A percentile compares a stretch with the other conserved stretches of the same genome.
Conservation (phyloP, 2,797 vertebrate genomes). For the Pyrocephalus nanus region DNA sequence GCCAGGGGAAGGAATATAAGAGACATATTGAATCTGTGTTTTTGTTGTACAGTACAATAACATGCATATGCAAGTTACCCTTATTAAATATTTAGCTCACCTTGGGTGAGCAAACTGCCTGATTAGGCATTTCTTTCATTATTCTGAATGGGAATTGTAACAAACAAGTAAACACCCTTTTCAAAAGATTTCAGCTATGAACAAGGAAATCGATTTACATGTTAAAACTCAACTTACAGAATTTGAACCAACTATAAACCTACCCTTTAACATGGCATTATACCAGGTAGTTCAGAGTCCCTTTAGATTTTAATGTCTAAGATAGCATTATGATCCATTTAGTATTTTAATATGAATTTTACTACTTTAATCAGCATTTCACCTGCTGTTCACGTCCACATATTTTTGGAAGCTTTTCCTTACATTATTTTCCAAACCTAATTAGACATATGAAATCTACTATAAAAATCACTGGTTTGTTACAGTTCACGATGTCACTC, state of each 20-base stretch:
- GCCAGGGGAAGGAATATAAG: background rate
- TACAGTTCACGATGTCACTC: background rate
- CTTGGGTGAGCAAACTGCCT: background rate
- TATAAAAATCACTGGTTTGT: background rate
- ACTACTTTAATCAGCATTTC: constrained; percentile 19
- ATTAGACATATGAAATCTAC: background rate
- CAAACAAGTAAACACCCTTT: background rate
- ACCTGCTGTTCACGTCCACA: constrained; percentile 19
- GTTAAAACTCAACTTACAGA: background rate
- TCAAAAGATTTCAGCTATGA: background rate
- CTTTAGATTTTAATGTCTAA: background rate
- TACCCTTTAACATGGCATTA: background rate
- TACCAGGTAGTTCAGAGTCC: background rate
- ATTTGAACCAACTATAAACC: background rate
- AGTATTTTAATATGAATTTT: background rate
- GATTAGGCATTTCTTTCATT: background rate
- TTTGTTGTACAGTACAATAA: background rate
- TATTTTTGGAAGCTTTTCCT: background rate
- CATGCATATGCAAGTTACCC: background rate
- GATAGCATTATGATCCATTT: background rate
- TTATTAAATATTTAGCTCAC: background rate
- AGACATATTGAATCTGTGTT: background rate
- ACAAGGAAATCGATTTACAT: background rate
- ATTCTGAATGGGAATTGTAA: background rate
- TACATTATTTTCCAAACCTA: background rate